A percentile compares a stretch with the other conserved stretches of the same genome.
phyloP scores from a whole-genome alignment of 2,888 invertebrate species.

The Drosophila mercatorum region DNA sequence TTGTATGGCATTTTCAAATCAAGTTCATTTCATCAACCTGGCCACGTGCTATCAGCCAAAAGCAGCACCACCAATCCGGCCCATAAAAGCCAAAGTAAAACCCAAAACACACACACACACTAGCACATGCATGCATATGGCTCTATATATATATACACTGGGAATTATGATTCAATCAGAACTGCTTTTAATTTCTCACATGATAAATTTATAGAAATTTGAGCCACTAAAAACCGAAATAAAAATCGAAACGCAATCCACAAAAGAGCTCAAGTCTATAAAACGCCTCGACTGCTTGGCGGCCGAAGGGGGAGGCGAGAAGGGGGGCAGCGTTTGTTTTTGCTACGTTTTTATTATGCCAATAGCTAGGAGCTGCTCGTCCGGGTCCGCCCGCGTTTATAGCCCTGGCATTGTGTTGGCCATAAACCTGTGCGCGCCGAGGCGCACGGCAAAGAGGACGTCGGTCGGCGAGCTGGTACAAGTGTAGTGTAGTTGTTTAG shows the following conservation, averaged over 20 bases:
- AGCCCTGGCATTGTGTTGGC: slow-evolving; percentile 67
- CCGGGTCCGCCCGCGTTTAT: slow-evolving; percentile 63
- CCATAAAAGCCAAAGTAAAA: slow-evolving; percentile 42
- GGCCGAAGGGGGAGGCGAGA: not conserved
- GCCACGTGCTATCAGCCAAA: slow-evolving; percentile 68
- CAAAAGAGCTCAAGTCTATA: slow-evolving; percentile 59
- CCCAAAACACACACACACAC: not conserved
- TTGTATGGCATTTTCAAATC: slow-evolving; percentile 74
- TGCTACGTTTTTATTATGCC: slow-evolving; percentile 74
- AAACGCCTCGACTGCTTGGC: slow-evolving; percentile 24
- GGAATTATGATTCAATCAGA: slow-evolving; percentile 79
- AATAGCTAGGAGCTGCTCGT: slow-evolving; percentile 64
- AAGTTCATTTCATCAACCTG: slow-evolving; percentile 68
- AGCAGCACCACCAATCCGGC: slow-evolving; percentile 21
- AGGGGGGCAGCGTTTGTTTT: slow-evolving; percentile 48
- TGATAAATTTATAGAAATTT: slow-evolving; percentile 75
- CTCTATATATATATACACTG: not conserved
- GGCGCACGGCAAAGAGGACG: not conserved
- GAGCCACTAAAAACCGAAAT: slow-evolving; percentile 56
- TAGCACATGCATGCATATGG: not conserved
- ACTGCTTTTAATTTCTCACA: slow-evolving; percentile 73
- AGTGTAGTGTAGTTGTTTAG: slow-evolving; percentile 11
- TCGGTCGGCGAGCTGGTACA: slow-evolving; percentile 8
- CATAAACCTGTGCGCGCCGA: slow-evolving; percentile 57
- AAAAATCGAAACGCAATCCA: slow-evolving; percentile 64